phyloP scores from a whole-genome alignment of 1,140 invertebrate genomes.

The Drosophila repletoides region DNA sequence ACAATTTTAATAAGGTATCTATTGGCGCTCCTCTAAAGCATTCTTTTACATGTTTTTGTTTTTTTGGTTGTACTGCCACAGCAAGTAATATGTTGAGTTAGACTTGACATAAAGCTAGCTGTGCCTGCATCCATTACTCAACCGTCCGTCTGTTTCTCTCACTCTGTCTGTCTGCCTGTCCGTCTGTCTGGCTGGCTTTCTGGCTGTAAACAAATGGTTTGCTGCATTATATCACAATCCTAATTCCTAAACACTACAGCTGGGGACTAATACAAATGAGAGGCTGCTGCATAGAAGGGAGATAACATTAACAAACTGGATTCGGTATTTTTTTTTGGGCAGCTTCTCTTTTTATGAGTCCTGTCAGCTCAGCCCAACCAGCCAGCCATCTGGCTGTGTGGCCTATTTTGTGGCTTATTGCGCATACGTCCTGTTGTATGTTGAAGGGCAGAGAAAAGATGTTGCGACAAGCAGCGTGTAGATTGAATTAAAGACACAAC shows the following conservation, averaged over 20 bases:
- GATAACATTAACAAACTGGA: constrained; percentile 48
- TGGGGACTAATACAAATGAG: constrained; percentile 59
- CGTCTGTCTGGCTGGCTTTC: background rate
- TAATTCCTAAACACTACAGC: constrained; percentile 22
- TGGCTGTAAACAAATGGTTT: constrained; percentile 26
- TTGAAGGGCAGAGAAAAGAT: constrained; percentile 23
- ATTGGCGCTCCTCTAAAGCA: too few species aligned
- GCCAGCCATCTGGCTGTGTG: constrained; percentile 9
- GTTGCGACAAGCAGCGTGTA: constrained; percentile 50
- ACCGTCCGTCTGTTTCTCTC: constrained; percentile 1
- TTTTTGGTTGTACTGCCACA: constrained; percentile 20
- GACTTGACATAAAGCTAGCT: constrained; percentile 16
- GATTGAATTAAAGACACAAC: constrained; percentile 67
- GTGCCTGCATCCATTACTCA: constrained; percentile 67
- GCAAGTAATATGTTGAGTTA: constrained; percentile 34
- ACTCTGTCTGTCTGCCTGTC: background rate
- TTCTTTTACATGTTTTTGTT: background rate
- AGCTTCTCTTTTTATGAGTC: background rate
- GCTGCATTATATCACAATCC: constrained; percentile 40
- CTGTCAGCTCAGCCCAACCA: too few species aligned
- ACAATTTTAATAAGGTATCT: constrained; percentile 1
- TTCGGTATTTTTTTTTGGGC: constrained; percentile 22
- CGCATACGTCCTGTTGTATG: constrained; percentile 66
- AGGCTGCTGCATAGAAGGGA: constrained; percentile 19
- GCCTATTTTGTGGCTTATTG: constrained; percentile 53